These are phyloP conservation scores for Bathynomus jamesi DNA, from an alignment of 1,140 invertebrate species.

Conservation along the genomic window DNA sequence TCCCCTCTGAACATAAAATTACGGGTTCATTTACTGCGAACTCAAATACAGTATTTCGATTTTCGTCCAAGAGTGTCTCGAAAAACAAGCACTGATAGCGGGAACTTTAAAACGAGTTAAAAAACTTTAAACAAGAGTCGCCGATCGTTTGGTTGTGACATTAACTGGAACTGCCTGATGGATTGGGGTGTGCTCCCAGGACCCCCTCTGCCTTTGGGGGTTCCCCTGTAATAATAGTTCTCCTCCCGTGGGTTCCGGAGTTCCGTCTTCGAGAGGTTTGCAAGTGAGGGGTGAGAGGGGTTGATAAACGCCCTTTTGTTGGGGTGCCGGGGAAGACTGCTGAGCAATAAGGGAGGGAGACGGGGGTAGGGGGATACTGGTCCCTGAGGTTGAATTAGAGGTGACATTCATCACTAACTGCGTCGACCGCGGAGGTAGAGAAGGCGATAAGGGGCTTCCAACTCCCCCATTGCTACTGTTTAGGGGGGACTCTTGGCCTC, in stretches of 20 bases:
- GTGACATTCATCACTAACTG: conserved; percentile 9
- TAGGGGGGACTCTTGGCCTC: neutral
- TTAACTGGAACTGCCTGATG: conserved; percentile 35
- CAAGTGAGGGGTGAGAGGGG: conserved; percentile 47
- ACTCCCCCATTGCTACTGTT: conserved; percentile 26
- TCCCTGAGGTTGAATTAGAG: neutral
- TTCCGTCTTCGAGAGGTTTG: conserved; percentile 40
- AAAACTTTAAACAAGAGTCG: conserved; percentile 33
- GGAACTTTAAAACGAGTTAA: neutral
- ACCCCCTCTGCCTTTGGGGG: conserved; percentile 15
- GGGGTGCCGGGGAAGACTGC: conserved; percentile 38
- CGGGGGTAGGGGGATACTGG: conserved; percentile 16
- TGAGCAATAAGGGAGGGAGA: conserved; percentile 31
- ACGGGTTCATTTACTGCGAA: neutral
- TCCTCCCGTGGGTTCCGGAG: conserved; percentile 19
- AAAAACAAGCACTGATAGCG: too few species aligned
- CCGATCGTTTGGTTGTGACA: conserved; percentile 33
- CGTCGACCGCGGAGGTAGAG: conserved; percentile 26
- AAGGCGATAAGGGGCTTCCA: conserved; percentile 24
- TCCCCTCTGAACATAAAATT: neutral
- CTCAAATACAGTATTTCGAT: neutral
- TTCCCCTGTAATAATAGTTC: conserved; percentile 3
- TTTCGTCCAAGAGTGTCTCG: too few species aligned
- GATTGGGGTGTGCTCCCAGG: conserved; percentile 28
- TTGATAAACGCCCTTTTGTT: conserved; percentile 48